Base-by-base conservation (phyloP, 2,888 invertebrate genomes). In the Amiota mariae region DNA sequence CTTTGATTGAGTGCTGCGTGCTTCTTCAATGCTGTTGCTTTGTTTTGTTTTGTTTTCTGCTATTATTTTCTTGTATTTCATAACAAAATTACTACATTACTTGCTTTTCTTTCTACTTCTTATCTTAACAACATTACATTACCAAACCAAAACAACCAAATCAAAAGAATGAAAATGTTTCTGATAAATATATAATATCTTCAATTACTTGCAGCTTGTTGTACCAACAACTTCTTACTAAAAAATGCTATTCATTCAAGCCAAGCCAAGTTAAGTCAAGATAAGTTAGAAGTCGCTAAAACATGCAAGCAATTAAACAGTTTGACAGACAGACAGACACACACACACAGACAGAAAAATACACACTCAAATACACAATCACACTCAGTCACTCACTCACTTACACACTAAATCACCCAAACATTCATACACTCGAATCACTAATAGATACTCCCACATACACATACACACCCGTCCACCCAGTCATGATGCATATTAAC, bases 161-260 rank as follows among this genome's bases (percentile, higher is more conserved):
- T 36, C 36, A 36, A 36, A 36, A 2, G 36, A 36, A 36, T 36
- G 36, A 36, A 36, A 54, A 54, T 54, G 13, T 54, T 54, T 54
- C 12, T 54, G 13, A 47, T 12, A 66, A 66, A 48, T 66, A 3
- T 3, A 24, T 24, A 46, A 46, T 47, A n/a, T 66, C 64, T 66
- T 66, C 64, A 80, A 82, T 80, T 83, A 84, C 84, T 85, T 83
- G 85, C 83, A 83, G 83, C 85, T 83, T 83, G 83, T 83, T 83
- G 83, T 83, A 80, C 83, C 83, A 84, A 83, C 83, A 81, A 83
- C 83, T 83, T 83, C 83, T 84, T 83, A 83, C 84, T 83, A 83
- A 83, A 36, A 36, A 36, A 56, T 61, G 47, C 57, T 49, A 47
- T 48, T 15, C 61, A 49, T 48, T 46, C 71, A 59, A 36, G 36